Evolutionary conservation across 64 coral and sea anemone species (phyloP), one percentile per base, ranked within the genome.

Genomic region (Actinia tenebrosa): DNA sequence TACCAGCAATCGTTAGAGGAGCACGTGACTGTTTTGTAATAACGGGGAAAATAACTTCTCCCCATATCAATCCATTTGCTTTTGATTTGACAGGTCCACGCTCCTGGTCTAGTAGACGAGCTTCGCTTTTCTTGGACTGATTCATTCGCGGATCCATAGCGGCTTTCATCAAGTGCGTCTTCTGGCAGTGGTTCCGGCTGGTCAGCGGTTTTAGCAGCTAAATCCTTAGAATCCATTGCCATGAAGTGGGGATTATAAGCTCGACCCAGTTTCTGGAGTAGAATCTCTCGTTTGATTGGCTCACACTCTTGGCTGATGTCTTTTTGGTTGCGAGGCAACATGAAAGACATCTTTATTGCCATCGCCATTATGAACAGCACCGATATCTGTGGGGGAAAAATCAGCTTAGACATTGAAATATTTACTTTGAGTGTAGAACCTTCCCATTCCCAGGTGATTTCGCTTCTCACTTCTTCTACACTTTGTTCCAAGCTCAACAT

Each of bases 71-170:
- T 45, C 94, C 94, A 95, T 3, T 19, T 7, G 16, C 68, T 79
- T 50, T n/a, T 92, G 5, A 91, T 95, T 68, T 92, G 84, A 60
- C 94, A 95, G 11, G 94, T 92, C 94, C 94, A 95, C 22, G 87
- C 83, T 10, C 19, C 64, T 43, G 94, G 90, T 15, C 64, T 87
- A 69, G 83, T 80, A 14, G 77, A 55, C 14, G 84, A 86, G 23
- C 82, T 89, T 79, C 88, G 79, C 23, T 84, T 83, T 10, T 82
- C 81, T 27, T 66, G 87, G 59, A 25, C 20, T 66, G 19, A 52
- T 42, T 43, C 8, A 15, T 77, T 89, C 30, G 30, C 30, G 30
- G 30, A 37, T 55, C n/a, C 79, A 63, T 89, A 52, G 17, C 75
- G 23, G 81, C 18, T 63, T 61, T 54, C 46, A 30, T 15, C 63